Percentiles rank a stretch among this genome's conserved stretches.
phyloP scores from a whole-genome alignment of 2,888 invertebrate species.

The Aphodius granarius region DNA sequence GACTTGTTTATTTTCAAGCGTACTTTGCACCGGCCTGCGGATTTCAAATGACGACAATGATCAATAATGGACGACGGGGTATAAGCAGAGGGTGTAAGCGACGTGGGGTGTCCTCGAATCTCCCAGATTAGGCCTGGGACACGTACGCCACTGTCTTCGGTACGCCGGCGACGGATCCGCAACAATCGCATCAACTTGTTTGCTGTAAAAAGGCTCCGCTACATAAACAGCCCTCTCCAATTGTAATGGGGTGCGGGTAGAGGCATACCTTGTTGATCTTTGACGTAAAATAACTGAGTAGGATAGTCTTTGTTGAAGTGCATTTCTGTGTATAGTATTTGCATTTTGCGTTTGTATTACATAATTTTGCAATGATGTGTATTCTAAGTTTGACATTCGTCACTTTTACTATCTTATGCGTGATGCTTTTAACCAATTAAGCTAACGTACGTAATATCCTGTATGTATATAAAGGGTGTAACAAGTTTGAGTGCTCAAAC shows the following conservation, averaged over 20 bases:
- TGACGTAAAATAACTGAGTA: neutral
- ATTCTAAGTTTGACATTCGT: too few species aligned
- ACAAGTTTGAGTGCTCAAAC: too few species aligned
- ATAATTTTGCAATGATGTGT: too few species aligned
- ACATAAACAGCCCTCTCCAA: neutral
- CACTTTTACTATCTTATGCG: too few species aligned
- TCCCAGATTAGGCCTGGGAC: slow-evolving; percentile 4
- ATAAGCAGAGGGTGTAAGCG: neutral
- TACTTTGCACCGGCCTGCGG: neutral
- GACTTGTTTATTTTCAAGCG: neutral
- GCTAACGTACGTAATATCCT: too few species aligned
- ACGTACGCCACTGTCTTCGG: slow-evolving; percentile 9
- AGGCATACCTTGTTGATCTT: neutral
- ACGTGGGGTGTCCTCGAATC: neutral
- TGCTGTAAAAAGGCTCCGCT: neutral
- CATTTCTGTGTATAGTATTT: too few species aligned
- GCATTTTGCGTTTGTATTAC: too few species aligned
- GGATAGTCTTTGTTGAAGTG: too few species aligned
- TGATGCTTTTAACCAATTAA: too few species aligned
- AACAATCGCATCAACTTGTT: slow-evolving; percentile 13
- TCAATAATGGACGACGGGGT: neutral
- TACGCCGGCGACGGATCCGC: neutral
- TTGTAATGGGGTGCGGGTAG: neutral
- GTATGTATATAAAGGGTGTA: too few species aligned
- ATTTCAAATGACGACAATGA: neutral